Evolutionary conservation across 2,888 invertebrate species (phyloP).

Genomic region (Hedya salicella): DNA sequence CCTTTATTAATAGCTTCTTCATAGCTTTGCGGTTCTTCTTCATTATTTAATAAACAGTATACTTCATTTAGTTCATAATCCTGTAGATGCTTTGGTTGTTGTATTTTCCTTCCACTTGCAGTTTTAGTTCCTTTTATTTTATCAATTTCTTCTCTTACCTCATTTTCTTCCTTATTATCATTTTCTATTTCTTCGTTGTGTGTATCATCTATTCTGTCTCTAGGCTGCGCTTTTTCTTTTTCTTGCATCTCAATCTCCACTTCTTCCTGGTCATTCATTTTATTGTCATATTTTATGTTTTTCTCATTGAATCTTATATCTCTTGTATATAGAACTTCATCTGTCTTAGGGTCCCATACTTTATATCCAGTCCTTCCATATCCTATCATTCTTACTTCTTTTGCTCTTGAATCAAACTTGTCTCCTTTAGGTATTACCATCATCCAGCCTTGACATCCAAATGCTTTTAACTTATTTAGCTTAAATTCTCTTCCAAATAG

Average conservation of each 20-base stretch:
- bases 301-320: slow-evolving; percentile 38
- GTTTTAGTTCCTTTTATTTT: slow-evolving; percentile 22
- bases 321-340: slow-evolving; percentile 24
- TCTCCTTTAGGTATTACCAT: slow-evolving; percentile 33
- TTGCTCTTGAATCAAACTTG: slow-evolving; percentile 42
- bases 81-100: not conserved
- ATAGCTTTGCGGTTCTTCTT: slow-evolving; percentile 9
- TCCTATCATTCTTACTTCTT: slow-evolving; percentile 42
- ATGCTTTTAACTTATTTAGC: slow-evolving; percentile 30
- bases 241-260: slow-evolving; percentile 17
- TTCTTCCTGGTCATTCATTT: slow-evolving; percentile 15
- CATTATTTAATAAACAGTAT: slow-evolving; percentile 16
- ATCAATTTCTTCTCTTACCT: not conserved
- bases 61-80: slow-evolving; percentile 10
- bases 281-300: slow-evolving; percentile 19
- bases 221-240: slow-evolving; percentile 19
- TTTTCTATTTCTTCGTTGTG: slow-evolving; percentile 8
- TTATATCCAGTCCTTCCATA: slow-evolving; percentile 39
- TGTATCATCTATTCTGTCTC: slow-evolving; percentile 6
- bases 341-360: slow-evolving; percentile 41
- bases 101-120: slow-evolving; percentile 30
- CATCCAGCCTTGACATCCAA: slow-evolving; percentile 44
- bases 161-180: slow-evolving; percentile 6
- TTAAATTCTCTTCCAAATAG: slow-evolving; percentile 19
- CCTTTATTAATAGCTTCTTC: slow-evolving; percentile 22